Conservation (phyloP, 1,140 invertebrate species). For the Oreohelix idahoensis region DNA sequence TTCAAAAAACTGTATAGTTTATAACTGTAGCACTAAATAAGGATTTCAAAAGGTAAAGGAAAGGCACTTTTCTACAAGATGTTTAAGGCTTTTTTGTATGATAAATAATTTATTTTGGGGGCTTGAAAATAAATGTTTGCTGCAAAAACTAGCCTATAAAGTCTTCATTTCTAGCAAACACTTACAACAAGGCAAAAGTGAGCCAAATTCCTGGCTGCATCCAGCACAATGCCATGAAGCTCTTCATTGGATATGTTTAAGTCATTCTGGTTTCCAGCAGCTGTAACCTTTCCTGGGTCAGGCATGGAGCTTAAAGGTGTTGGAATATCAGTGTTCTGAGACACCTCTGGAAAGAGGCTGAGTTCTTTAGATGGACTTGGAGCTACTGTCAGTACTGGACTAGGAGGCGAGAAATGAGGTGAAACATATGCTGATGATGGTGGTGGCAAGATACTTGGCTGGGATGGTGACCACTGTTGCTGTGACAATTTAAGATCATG, state of each 20-base stretch:
- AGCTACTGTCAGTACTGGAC: background rate
- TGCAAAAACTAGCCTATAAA: background rate
- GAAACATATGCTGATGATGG: background rate
- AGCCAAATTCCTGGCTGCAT: background rate
- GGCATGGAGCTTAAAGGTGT: background rate
- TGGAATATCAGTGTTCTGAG: background rate
- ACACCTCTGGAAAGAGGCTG: background rate
- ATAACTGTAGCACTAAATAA: background rate
- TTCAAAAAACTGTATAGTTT: background rate
- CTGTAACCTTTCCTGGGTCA: background rate
- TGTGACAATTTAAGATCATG: background rate
- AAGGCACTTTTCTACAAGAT: no score
- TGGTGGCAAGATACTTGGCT: background rate
- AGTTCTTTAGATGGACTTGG: background rate
- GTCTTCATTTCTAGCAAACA: background rate
- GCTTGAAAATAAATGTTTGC: background rate
- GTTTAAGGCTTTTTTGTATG: no score
- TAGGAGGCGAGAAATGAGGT: background rate
- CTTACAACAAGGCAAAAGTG: constrained; percentile 8
- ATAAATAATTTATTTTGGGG: background rate
- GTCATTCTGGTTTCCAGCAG: background rate
- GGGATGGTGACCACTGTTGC: background rate
- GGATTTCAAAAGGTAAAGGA: background rate
- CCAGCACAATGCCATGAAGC: background rate
- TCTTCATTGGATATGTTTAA: background rate